Conservation (phyloP, 1,140 invertebrate genomes). For the Heliconius hermathena region DNA sequence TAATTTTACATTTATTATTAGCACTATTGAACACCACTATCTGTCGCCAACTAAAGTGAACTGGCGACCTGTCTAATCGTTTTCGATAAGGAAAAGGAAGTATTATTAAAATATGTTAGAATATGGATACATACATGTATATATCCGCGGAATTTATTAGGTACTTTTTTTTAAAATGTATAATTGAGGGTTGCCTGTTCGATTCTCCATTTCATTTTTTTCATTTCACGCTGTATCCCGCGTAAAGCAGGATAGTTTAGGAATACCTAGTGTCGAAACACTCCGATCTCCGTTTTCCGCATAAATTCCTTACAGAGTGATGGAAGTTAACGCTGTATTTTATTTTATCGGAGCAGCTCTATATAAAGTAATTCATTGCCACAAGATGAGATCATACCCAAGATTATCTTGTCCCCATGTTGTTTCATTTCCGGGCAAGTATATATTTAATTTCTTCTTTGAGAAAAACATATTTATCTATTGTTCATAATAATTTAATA, state of each 20-base stretch:
- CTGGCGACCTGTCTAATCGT: not conserved
- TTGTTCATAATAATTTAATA: too few relatives aligned
- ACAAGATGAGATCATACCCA: too few relatives aligned
- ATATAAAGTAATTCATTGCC: too few relatives aligned
- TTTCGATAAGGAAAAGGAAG: constrained; percentile 11
- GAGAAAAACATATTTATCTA: too few relatives aligned
- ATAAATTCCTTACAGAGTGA: not conserved
- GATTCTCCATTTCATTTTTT: not conserved
- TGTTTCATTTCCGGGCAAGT: too few relatives aligned
- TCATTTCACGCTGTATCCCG: too few relatives aligned
- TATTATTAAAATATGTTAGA: not conserved
- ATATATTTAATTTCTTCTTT: too few relatives aligned
- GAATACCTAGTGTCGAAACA: too few relatives aligned
- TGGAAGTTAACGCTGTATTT: not conserved
- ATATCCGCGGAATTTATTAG: not conserved
- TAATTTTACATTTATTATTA: not conserved
- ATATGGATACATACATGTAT: not conserved
- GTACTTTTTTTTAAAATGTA: not conserved
- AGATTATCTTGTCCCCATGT: too few relatives aligned
- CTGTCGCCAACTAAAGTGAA: constrained; percentile 3
- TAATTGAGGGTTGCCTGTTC: not conserved
- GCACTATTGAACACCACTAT: not conserved
- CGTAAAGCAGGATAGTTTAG: too few relatives aligned
- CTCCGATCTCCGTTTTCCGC: too few relatives aligned
- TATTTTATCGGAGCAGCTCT: not conserved